Percentiles rank a stretch among this genome's conserved stretches.
phyloP scores from a whole-genome alignment of 2,888 invertebrate genomes.

The Tetropium fuscum region DNA sequence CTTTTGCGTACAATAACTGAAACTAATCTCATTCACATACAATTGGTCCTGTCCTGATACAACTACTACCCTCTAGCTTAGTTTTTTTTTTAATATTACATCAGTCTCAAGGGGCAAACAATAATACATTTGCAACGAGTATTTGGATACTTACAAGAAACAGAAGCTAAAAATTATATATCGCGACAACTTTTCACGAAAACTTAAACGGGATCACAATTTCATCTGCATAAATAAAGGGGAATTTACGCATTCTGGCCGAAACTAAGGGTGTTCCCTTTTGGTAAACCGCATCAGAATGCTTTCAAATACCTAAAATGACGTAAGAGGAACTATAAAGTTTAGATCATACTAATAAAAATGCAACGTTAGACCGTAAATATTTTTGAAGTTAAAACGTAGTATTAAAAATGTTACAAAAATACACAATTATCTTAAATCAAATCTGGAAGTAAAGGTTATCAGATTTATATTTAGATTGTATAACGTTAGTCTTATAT shows the following conservation, averaged over 20 bases:
- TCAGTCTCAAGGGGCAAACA: conserved; percentile 68
- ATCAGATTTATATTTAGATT: too few relatives aligned
- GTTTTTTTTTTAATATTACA: conserved; percentile 52
- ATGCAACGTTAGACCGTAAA: too few relatives aligned
- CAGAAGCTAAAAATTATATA: conserved; percentile 53
- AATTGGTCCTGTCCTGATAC: conserved; percentile 57
- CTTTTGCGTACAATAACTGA: conserved; percentile 21
- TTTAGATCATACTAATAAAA: too few relatives aligned
- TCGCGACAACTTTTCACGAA: conserved; percentile 33
- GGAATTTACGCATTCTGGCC: conserved; percentile 20
- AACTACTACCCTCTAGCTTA: conserved; percentile 52
- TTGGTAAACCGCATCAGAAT: too few relatives aligned
- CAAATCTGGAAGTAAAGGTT: too few relatives aligned
- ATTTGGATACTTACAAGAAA: conserved; percentile 44
- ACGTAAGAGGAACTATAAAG: too few relatives aligned
- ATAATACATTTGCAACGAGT: conserved; percentile 54
- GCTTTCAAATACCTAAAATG: too few relatives aligned
- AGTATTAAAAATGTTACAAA: too few relatives aligned
- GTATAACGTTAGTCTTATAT: too few relatives aligned
- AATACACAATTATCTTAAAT: too few relatives aligned
- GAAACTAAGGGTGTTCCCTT: conserved; percentile 24
- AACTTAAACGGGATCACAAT: conserved; percentile 34
- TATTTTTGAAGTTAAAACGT: too few relatives aligned
- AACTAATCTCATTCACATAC: conserved; percentile 39
- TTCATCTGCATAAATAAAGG: neutral